phyloP scores from a whole-genome alignment of 1,140 invertebrate species.

The Drosophila navojoa region DNA sequence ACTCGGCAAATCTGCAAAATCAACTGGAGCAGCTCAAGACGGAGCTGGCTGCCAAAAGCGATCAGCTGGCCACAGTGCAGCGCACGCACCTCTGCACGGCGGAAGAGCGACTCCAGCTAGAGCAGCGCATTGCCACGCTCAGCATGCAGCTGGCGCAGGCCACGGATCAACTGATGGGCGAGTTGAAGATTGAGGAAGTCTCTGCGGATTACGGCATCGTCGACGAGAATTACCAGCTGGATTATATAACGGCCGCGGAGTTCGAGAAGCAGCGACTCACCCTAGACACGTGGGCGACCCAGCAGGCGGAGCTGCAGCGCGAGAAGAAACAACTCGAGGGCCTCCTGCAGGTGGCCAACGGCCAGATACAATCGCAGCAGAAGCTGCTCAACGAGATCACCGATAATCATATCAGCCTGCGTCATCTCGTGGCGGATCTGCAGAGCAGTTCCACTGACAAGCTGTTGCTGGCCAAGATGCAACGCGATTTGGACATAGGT shows the following conservation, averaged over 20 bases:
- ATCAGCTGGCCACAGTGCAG: constrained; percentile 28
- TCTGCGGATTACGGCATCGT: constrained; percentile 75
- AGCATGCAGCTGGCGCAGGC: constrained; percentile 67
- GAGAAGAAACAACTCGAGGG: constrained; percentile 84
- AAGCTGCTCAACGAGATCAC: constrained; percentile 76
- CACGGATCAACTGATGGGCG: constrained; percentile 58
- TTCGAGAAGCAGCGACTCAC: constrained; percentile 60
- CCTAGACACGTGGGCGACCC: constrained; percentile 46
- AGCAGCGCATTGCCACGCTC: constrained; percentile 56
- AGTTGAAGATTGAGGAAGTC: constrained; percentile 54
- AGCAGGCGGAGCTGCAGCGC: constrained; percentile 62
- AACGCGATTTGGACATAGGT: constrained; percentile 76
- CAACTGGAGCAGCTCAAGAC: constrained; percentile 31
- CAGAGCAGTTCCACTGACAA: constrained; percentile 78
- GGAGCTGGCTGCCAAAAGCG: constrained; percentile 22
- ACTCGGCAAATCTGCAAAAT: constrained; percentile 32
- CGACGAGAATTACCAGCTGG: constrained; percentile 68
- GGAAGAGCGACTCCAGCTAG: constrained; percentile 67
- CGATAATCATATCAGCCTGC: constrained; percentile 78
- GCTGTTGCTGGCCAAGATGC: constrained; percentile 72
- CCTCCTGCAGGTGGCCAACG: constrained; percentile 80
- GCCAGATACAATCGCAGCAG: constrained; percentile 82
- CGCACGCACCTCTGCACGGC: constrained; percentile 36
- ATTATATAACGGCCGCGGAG: constrained; percentile 66
- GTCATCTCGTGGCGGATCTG: constrained; percentile 80